A percentile compares a stretch with the other conserved stretches of the same genome.
phyloP scores from a whole-genome alignment of 1,140 invertebrate genomes.

The Pseudobourletiella spinata region DNA sequence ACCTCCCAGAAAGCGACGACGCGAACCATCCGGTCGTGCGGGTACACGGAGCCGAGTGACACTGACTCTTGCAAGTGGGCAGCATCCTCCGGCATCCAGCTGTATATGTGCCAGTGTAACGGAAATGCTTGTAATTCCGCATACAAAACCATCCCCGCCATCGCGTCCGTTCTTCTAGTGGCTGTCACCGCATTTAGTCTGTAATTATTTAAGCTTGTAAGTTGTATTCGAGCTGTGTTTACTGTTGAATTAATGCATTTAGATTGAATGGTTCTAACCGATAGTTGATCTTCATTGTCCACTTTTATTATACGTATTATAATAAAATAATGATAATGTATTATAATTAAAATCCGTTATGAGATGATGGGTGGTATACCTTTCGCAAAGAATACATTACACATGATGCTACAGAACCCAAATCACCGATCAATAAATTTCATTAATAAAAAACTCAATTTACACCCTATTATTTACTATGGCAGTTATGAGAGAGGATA shows the following conservation, averaged over 20 bases:
- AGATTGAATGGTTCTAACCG: neutral
- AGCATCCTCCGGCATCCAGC: slow-evolving; percentile 6
- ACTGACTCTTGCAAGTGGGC: slow-evolving; percentile 16
- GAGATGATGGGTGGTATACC: no score
- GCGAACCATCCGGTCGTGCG: slow-evolving; percentile 23
- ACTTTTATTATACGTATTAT: no score
- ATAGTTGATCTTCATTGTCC: neutral
- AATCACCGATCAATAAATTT: no score
- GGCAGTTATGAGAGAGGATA: no score
- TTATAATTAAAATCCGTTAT: no score
- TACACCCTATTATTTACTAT: no score
- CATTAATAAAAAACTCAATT: no score
- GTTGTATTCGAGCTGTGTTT: neutral
- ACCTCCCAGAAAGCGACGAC: neutral
- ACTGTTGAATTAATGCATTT: neutral
- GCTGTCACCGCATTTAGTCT: neutral
- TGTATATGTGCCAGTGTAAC: slow-evolving; percentile 14
- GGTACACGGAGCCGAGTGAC: slow-evolving; percentile 3
- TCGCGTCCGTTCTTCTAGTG: neutral
- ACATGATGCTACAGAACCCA: no score
- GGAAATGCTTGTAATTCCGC: slow-evolving; percentile 16
- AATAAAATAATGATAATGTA: no score
- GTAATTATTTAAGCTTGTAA: neutral
- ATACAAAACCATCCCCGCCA: neutral
- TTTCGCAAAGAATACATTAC: no score